These are phyloP conservation scores for Cossypha dichroa DNA, from an alignment of 2,797 vertebrate genomes.

Conservation along the genomic window DNA sequence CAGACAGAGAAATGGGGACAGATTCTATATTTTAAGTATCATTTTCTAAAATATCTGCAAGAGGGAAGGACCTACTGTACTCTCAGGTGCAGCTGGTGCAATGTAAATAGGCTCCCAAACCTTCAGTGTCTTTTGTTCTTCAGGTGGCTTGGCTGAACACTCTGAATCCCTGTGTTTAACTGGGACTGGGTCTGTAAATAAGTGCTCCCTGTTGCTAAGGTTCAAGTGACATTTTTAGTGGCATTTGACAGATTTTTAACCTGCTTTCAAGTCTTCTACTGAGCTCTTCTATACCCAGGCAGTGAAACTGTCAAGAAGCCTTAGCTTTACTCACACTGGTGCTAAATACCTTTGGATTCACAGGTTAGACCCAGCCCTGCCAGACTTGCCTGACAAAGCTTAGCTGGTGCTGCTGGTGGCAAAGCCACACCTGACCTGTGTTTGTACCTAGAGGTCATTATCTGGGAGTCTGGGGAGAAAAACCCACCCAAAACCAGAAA, in stretches of 20 bases:
- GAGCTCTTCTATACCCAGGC: neutral
- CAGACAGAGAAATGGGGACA: neutral
- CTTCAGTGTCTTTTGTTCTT: constrained; percentile 41
- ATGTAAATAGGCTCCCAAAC: neutral
- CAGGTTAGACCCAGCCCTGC: neutral
- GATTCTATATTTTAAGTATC: neutral
- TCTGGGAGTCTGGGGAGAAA: neutral
- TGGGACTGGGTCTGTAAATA: constrained; percentile 38
- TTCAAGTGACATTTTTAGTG: constrained; percentile 49
- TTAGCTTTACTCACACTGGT: neutral
- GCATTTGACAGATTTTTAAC: constrained; percentile 24
- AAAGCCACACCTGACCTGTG: neutral
- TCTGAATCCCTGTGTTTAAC: neutral
- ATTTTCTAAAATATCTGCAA: constrained; percentile 5
- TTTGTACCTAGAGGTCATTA: neutral
- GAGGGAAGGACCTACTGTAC: constrained; percentile 2
- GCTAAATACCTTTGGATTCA: neutral
- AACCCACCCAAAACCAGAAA: neutral
- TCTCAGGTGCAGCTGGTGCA: neutral
- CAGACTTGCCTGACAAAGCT: neutral
- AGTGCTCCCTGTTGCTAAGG: constrained; percentile 1
- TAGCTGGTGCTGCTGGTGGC: neutral
- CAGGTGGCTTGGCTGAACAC: neutral
- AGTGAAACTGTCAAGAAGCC: neutral
- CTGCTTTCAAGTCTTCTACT: neutral